Conservation (phyloP, 2,797 vertebrate species). For the Squalus acanthias region DNA sequence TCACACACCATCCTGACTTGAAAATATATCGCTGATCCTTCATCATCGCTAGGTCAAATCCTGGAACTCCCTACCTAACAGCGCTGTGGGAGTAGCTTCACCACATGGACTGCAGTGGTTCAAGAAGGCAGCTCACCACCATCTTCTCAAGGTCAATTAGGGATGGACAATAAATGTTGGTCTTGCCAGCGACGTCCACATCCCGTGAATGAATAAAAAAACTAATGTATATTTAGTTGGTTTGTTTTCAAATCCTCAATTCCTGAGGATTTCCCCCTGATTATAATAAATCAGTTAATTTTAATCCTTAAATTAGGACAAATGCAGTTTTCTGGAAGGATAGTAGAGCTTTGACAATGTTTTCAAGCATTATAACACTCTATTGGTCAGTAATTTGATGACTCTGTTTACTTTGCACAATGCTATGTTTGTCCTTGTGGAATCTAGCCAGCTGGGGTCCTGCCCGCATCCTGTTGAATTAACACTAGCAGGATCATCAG, state of each 20-base stretch:
- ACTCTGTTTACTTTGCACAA: neutral
- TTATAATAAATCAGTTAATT: neutral
- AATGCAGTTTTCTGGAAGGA: neutral
- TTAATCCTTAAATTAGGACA: neutral
- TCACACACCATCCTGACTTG: too few species aligned
- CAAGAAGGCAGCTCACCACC: too few species aligned
- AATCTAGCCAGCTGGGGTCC: neutral
- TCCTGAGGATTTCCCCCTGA: neutral
- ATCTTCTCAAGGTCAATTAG: too few species aligned
- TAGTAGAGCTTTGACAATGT: neutral
- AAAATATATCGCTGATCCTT: too few species aligned
- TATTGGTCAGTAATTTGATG: neutral
- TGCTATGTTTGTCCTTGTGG: neutral
- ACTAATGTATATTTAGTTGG: neutral
- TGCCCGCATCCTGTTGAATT: neutral
- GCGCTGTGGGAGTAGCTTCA: too few species aligned
- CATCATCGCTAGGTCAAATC: too few species aligned
- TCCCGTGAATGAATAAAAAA: too few species aligned
- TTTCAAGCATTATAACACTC: neutral
- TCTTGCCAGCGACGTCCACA: too few species aligned
- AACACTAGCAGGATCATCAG: neutral
- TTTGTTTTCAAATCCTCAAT: neutral
- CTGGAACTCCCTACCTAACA: too few species aligned
- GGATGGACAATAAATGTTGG: too few species aligned
- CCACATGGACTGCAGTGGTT: too few species aligned